These are phyloP conservation scores for Heliconius hewitsoni DNA, from an alignment of 1,140 invertebrate species.

Conservation along the genomic window DNA sequence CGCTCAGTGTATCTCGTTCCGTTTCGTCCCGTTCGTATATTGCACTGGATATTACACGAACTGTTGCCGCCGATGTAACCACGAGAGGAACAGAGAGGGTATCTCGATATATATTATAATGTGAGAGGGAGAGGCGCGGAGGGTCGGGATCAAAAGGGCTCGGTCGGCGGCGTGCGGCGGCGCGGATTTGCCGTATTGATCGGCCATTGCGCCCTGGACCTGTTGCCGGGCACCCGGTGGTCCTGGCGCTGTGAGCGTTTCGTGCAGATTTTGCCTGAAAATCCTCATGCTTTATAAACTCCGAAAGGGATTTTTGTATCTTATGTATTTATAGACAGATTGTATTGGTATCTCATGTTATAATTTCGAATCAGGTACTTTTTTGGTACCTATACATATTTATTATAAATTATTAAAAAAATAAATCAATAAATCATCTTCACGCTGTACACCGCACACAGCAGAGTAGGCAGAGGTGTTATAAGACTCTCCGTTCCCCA, in stretches of 20 bases:
- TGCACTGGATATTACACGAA: slow-evolving; percentile 7
- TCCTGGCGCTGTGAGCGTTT: slow-evolving; percentile 38
- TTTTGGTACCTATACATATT: too few species aligned
- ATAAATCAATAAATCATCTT: too few species aligned
- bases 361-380: too few species aligned
- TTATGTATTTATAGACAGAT: too few species aligned
- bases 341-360: too few species aligned
- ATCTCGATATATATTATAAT: slow-evolving; percentile 4
- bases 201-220: slow-evolving; percentile 57
- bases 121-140: slow-evolving; percentile 18
- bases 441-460: too few species aligned
- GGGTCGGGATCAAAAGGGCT: slow-evolving; percentile 53
- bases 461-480: too few species aligned
- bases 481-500: too few species aligned
- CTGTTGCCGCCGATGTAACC: not conserved
- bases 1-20: not conserved
- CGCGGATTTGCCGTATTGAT: slow-evolving; percentile 70
- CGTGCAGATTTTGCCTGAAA: slow-evolving; percentile 45
- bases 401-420: too few species aligned
- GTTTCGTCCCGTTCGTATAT: not conserved
- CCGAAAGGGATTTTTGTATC: not conserved
- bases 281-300: not conserved
- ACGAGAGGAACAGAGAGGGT: not conserved
- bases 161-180: slow-evolving; percentile 52
- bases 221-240: slow-evolving; percentile 67